Evolutionary conservation across 2,797 vertebrate genomes (phyloP).

Genomic region (Capromys pilorides): DNA sequence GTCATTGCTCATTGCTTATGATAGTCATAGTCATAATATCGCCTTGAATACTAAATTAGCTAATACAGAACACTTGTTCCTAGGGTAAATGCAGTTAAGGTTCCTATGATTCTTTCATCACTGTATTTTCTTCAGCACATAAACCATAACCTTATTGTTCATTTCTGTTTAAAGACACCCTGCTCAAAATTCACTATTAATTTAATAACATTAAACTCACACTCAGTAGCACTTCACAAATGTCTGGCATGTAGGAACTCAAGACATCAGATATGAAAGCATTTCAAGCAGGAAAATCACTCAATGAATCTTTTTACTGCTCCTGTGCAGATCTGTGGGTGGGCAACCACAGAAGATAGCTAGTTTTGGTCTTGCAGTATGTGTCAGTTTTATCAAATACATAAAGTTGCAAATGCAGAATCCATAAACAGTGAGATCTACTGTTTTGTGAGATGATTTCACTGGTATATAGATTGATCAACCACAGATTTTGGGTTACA

Average conservation of each 20-base stretch:
- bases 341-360: not conserved
- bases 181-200: not conserved
- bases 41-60: not conserved
- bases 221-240: not conserved
- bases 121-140: not conserved
- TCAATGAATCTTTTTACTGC: not conserved
- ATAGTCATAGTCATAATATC: not conserved
- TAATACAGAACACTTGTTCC: not conserved
- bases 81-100: not conserved
- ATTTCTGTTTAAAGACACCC: constrained; percentile 21
- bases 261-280: not conserved
- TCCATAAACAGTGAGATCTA: not conserved
- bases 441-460: not conserved
- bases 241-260: not conserved
- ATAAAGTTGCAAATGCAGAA: not conserved
- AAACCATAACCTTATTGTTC: not conserved
- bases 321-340: not conserved
- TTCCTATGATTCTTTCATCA: not conserved
- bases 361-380: not conserved
- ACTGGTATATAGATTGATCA: not conserved
- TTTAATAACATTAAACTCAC: not conserved
- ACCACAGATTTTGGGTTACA: not conserved
- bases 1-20: not conserved
- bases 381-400: not conserved
- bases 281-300: not conserved